These are phyloP conservation scores for Schizopygopsis malacanthus DNA, from an alignment of 2,797 vertebrate genomes.

Conservation along the genomic window DNA sequence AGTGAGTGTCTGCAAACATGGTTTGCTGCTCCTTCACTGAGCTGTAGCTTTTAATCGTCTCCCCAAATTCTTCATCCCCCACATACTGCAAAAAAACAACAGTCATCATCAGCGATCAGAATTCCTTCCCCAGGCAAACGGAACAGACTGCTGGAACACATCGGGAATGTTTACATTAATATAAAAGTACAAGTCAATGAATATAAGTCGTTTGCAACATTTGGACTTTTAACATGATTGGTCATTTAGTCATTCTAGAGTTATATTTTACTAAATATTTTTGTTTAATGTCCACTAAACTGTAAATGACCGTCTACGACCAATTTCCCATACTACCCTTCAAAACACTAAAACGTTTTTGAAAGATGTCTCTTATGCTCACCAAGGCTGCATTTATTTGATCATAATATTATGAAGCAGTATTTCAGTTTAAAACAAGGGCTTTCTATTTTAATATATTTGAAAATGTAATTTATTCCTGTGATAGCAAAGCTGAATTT, in stretches of 20 bases:
- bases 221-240: not conserved
- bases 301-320: not conserved
- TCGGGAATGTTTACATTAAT: not conserved
- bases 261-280: not conserved
- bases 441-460: not conserved
- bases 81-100: conserved; percentile 76
- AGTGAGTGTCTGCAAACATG: conserved; percentile 91
- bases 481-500: not conserved
- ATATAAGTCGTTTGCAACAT: not conserved
- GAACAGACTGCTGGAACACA: not conserved
- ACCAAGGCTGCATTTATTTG: not conserved
- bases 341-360: not conserved
- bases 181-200: not conserved
- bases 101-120: not conserved
- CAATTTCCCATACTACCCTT: not conserved
- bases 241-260: not conserved
- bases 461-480: not conserved
- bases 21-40: conserved; percentile 89
- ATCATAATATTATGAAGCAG: not conserved
- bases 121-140: not conserved
- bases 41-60: conserved; percentile 88
- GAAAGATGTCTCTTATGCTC: not conserved
- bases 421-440: not conserved
- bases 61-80: conserved; percentile 90
- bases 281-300: not conserved